Base-by-base conservation (phyloP, 2,888 invertebrate genomes). In the Patella pellucida region DNA sequence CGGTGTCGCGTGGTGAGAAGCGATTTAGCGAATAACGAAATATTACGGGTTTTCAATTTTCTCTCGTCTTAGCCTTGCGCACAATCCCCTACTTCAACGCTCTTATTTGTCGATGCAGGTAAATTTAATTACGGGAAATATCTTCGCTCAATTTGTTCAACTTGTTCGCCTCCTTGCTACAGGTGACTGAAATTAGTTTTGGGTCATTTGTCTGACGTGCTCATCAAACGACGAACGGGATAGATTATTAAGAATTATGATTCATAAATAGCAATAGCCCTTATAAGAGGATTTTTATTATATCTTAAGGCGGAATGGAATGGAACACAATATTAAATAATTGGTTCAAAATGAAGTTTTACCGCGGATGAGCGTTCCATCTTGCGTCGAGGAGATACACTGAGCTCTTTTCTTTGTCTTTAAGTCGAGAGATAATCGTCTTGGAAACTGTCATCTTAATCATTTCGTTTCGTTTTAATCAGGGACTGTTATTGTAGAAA, bases 271-370 rank as follows among this genome's bases (percentile, higher is more conserved):
- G n/a, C 19, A 23, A 4, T 62, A 62, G 23, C 62, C 62, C 19
- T 19, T 23, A 62, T 19, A 23, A 62, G 62, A 62, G 19, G 19
- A 62, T 62, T 62, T 62, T 62, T 62, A 62, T 62, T 62, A 62
- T 62, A 23, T 62, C 62, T 62, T 62, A 23, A 62, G 62, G 62
- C 62, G 62, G 23, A 62, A 23, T 62, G 62, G 23, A 62, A 62
- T 62, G 62, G 62, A 62, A 62, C 23, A 62, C 62, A 62, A 62
- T 62, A 62, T 62, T 62, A 62, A 62, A 62, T 62, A 62, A 62
- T 62, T 62, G 62, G 19, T 19, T 62, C 19, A 62, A 62, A 62
- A 62, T 62, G 62, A 62, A 23, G 19, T 62, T 62, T 62, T 62
- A 62, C 62, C 62, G 62, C 62, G 23, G 23, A 23, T 11, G 19